Evolutionary conservation across 2,797 vertebrate species (phyloP), one percentile per base, ranked within the genome.

Genomic region (Emydoidea blandingii): DNA sequence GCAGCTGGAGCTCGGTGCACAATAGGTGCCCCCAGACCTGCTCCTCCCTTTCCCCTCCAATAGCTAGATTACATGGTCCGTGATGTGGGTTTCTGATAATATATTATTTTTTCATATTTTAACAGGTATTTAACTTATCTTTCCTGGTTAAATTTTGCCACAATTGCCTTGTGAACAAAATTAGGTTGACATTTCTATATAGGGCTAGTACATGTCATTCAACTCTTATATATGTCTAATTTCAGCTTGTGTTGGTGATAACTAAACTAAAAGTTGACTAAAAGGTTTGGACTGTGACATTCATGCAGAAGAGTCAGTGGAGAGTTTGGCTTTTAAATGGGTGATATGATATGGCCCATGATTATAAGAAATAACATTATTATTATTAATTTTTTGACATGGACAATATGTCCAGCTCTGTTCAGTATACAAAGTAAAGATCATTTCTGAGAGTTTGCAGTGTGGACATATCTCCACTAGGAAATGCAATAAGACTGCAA

Each of bases 21-120:
- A 34, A 7, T 15, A 31, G 29, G 14, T 31, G 29, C 57, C 29
- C 8, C 12, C 29, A 62, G 29, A 62, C 29, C 12, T 62, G 57
- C 57, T 62, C 2, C 14, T 62, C 57, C 14, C 57, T 62, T 62
- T 62, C 14, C 29, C 5, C 57, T 34, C 57, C 29, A 29, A 59
- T 59, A 31, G 57, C 12, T 15, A 31, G 57, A 62, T 62, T 62
- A 34, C 57, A 16, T 29, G 14, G 11, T 62, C 27, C 12, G 6
- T 31, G 57, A 62, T 31, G 29, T 31, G 29, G 31, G 6, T 31
- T 62, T 62, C 57, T 62, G 57, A 62, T 68, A 23, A 72, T 72
- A n/a, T 72, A 72, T 37, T 68, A n/a, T 65, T n/a, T 65, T 65
- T 65, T 65, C 16, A n/a, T 65, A 65, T 86, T 83, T 89, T 25